phyloP scores from a whole-genome alignment of 2,797 vertebrate species.

The Tapera naevia region DNA sequence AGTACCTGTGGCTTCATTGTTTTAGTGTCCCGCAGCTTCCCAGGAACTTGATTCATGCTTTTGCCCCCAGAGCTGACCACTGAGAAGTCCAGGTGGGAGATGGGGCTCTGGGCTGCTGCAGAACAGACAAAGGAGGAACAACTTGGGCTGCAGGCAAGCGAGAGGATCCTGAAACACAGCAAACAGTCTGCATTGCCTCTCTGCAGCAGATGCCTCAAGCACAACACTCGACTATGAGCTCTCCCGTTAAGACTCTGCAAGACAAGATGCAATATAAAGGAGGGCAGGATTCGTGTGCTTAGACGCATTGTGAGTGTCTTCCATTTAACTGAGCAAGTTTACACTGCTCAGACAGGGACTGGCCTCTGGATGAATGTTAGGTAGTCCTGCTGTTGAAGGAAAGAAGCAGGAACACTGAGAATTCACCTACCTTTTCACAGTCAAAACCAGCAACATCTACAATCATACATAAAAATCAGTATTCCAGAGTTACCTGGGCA shows the following conservation, averaged over 20 bases:
- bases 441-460: background rate
- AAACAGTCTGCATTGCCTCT: background rate
- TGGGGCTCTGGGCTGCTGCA: constrained; percentile 83
- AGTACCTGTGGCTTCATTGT: constrained; percentile 98
- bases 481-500: constrained; percentile 84
- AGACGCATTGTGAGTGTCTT: too few species aligned
- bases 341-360: background rate
- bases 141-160: constrained; percentile 91
- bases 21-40: constrained; percentile 95
- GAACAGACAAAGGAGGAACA: constrained; percentile 96
- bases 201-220: background rate
- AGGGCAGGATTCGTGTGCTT: background rate
- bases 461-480: background rate
- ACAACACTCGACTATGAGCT: background rate
- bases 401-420: background rate
- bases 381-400: background rate
- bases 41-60: constrained; percentile 81
- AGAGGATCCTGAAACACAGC: constrained; percentile 86
- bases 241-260: background rate
- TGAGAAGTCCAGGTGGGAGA: constrained; percentile 67
- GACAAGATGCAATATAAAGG: background rate
- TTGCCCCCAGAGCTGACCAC: constrained; percentile 60
- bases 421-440: background rate
- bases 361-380: background rate
- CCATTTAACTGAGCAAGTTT: background rate